phyloP scores from a whole-genome alignment of 2,888 invertebrate species.

The Panzeria rudis region DNA sequence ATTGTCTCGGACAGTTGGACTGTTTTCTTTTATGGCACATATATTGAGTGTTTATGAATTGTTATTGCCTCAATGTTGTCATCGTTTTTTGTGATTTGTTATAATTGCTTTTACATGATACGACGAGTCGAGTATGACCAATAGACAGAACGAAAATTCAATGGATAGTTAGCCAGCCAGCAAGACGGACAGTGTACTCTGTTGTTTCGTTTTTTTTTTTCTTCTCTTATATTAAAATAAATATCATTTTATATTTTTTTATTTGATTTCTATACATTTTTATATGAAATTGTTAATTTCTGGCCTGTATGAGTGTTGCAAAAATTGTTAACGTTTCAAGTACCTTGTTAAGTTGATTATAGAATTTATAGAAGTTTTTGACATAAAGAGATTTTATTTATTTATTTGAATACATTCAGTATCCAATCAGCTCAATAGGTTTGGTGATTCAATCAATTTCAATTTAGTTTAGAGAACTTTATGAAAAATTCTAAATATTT shows the following conservation, averaged over 20 bases:
- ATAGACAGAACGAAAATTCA: slow-evolving; percentile 9
- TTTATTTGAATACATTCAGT: slow-evolving; percentile 28
- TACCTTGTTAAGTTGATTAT: slow-evolving; percentile 71
- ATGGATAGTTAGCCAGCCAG: not conserved
- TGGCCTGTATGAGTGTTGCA: slow-evolving; percentile 7
- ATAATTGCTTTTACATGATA: slow-evolving; percentile 73
- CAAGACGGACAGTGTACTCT: not conserved
- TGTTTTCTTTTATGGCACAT: slow-evolving; percentile 68
- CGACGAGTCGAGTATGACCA: slow-evolving; percentile 23
- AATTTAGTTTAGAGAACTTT: slow-evolving; percentile 37
- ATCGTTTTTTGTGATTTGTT: slow-evolving; percentile 73
- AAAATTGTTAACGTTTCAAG: slow-evolving; percentile 40
- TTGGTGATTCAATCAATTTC: slow-evolving; percentile 50
- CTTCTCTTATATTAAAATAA: slow-evolving; percentile 4
- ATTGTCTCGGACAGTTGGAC: slow-evolving; percentile 44
- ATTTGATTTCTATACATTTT: slow-evolving; percentile 17
- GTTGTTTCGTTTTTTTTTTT: not conserved
- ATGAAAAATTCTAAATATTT: not conserved
- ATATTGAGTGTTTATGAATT: slow-evolving; percentile 74
- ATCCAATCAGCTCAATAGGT: slow-evolving; percentile 50
- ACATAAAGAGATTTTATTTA: slow-evolving; percentile 41
- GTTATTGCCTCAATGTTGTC: slow-evolving; percentile 73
- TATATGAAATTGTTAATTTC: slow-evolving; percentile 7
- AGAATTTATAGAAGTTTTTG: slow-evolving; percentile 60
- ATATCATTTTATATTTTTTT: slow-evolving; percentile 26